phyloP scores from a whole-genome alignment of 2,797 vertebrate species.

The Holocentrus rufus region DNA sequence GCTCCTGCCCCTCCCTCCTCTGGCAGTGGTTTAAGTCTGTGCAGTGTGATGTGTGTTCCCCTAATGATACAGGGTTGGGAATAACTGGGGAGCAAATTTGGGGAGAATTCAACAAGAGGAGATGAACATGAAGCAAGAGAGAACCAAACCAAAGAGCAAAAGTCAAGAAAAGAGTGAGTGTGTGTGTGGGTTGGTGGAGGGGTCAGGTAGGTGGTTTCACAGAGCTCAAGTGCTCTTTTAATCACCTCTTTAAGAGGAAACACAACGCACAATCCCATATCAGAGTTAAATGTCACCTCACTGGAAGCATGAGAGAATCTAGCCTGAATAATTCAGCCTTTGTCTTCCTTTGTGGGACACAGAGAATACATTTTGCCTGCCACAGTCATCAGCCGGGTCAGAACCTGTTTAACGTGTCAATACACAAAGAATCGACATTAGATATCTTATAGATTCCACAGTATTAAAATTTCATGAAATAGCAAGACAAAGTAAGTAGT shows the following conservation, averaged over 20 bases:
- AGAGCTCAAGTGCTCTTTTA: slow-evolving; percentile 66
- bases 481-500: slow-evolving; percentile 9
- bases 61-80: slow-evolving; percentile 51
- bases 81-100: slow-evolving; percentile 55
- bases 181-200: too few species aligned
- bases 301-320: slow-evolving; percentile 51
- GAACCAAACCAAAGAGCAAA: slow-evolving; percentile 57
- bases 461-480: slow-evolving; percentile 3
- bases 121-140: slow-evolving; percentile 50
- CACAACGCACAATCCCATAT: slow-evolving; percentile 45
- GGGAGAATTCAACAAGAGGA: slow-evolving; percentile 54
- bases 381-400: slow-evolving; percentile 30
- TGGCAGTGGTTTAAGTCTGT: slow-evolving; percentile 61
- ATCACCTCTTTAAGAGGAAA: slow-evolving; percentile 67
- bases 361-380: slow-evolving; percentile 41
- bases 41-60: slow-evolving; percentile 56
- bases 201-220: slow-evolving; percentile 57
- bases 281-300: slow-evolving; percentile 50
- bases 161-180: slow-evolving; percentile 49
- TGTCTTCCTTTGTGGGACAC: slow-evolving; percentile 24
- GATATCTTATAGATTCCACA: slow-evolving; percentile 16
- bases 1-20: slow-evolving; percentile 54
- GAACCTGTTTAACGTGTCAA: slow-evolving; percentile 4
- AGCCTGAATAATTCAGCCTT: slow-evolving; percentile 48
- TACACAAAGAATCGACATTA: slow-evolving; percentile 5